phyloP scores from a whole-genome alignment of 2,113 vertebrate genomes.

The Arenaria interpres region DNA sequence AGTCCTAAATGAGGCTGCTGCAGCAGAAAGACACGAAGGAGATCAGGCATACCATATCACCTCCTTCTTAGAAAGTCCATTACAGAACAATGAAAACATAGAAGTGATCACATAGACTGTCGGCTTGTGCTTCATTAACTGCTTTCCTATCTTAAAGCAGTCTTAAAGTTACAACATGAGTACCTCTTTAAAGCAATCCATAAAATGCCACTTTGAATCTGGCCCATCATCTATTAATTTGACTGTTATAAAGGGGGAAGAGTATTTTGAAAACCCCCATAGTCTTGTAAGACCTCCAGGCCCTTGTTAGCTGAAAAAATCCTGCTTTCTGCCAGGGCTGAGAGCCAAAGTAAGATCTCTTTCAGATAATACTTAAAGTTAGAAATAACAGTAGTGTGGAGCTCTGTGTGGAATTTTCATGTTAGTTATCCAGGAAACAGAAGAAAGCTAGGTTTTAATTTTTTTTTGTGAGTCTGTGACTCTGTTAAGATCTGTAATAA shows the following conservation, averaged over 20 bases:
- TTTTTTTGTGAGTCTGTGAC: background rate
- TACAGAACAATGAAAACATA: background rate
- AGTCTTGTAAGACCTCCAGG: constrained; percentile 64
- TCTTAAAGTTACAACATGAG: background rate
- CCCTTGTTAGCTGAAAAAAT: constrained; percentile 59
- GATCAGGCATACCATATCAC: background rate
- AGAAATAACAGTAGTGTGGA: constrained; percentile 44
- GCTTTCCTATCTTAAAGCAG: constrained; percentile 35
- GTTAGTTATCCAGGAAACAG: background rate
- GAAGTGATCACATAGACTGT: background rate
- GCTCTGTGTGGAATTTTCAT: constrained; percentile 7
- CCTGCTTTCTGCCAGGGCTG: constrained; percentile 55
- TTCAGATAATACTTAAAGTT: constrained; percentile 54
- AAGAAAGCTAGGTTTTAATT: background rate
- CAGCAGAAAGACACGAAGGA: background rate
- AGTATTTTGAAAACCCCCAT: constrained; percentile 62
- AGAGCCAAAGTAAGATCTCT: constrained; percentile 54
- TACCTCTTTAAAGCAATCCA: constrained; percentile 49
- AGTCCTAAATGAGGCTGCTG: background rate
- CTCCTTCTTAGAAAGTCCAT: background rate
- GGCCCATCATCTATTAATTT: constrained; percentile 50
- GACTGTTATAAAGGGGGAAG: constrained; percentile 49
- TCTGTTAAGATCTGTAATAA: background rate
- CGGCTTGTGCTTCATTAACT: constrained; percentile 45
- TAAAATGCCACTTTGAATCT: constrained; percentile 62